Conservation (phyloP, 2,888 invertebrate species). For the Eupithecia pulchellata region DNA sequence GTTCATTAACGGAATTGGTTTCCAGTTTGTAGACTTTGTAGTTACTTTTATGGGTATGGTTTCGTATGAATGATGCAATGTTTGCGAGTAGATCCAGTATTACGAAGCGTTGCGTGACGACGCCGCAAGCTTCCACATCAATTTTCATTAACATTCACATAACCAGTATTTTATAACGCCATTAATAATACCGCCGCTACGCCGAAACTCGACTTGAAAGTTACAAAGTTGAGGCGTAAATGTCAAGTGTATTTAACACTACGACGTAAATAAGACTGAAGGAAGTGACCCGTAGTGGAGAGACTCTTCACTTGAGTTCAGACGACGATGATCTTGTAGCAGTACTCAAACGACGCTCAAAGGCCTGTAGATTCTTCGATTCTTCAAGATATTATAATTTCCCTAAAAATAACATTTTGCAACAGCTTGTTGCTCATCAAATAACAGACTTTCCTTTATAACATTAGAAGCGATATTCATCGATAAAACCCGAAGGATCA, state of each 20-base stretch:
- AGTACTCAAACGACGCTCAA: constrained; percentile 20
- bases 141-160: constrained; percentile 49
- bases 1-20: constrained; percentile 43
- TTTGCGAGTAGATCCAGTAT: constrained; percentile 23
- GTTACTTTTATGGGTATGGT: constrained; percentile 14
- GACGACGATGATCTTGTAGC: constrained; percentile 26
- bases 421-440: background rate
- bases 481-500: background rate
- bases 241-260: constrained; percentile 43
- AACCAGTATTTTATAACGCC: constrained; percentile 38
- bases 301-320: constrained; percentile 44
- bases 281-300: constrained; percentile 49
- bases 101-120: constrained; percentile 52
- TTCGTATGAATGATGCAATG: constrained; percentile 28
- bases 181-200: constrained; percentile 19
- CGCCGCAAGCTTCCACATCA: constrained; percentile 44
- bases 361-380: constrained; percentile 3
- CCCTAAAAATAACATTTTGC: background rate
- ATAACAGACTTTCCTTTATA: too few species aligned
- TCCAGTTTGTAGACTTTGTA: constrained; percentile 40
- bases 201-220: constrained; percentile 15
- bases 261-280: constrained; percentile 50
- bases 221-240: constrained; percentile 37
- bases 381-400: background rate
- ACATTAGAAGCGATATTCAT: too few species aligned